Evolutionary conservation across 1,140 invertebrate genomes (phyloP).

Genomic region (Trichonephila clavipes): DNA sequence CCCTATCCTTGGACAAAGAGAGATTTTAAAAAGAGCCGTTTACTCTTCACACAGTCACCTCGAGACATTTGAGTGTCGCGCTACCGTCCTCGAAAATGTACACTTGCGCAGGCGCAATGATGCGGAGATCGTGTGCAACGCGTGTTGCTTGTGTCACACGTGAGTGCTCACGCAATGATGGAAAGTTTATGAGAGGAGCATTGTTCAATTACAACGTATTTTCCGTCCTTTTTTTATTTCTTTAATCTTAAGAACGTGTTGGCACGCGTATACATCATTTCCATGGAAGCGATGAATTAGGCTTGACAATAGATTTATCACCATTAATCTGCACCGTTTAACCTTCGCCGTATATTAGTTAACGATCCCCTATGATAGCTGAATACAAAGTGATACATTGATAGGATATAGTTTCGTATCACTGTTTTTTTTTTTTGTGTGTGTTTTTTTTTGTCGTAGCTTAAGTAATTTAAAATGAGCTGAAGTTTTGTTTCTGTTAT

Average conservation of each 20-base stretch:
- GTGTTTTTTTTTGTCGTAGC: no score
- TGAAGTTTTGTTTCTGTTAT: background rate
- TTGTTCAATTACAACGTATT: slow-evolving; percentile 75
- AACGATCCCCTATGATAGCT: background rate
- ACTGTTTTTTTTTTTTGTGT: background rate
- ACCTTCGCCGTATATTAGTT: slow-evolving; percentile 29
- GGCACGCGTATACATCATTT: slow-evolving; percentile 65
- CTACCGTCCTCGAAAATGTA: slow-evolving; percentile 42
- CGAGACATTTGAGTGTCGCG: background rate
- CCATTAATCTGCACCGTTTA: slow-evolving; percentile 25
- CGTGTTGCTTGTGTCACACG: slow-evolving; percentile 65
- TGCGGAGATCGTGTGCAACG: slow-evolving; percentile 51
- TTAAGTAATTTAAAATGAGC: background rate
- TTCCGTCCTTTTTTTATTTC: slow-evolving; percentile 44
- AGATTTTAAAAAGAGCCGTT: background rate
- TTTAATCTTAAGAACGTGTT: slow-evolving; percentile 61
- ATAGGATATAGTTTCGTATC: background rate
- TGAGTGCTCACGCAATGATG: slow-evolving; percentile 62
- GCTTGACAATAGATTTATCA: slow-evolving; percentile 11
- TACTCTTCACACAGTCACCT: background rate
- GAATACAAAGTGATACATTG: background rate
- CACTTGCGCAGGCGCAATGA: slow-evolving; percentile 60
- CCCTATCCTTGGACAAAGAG: background rate
- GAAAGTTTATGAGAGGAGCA: slow-evolving; percentile 60
- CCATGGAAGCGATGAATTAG: slow-evolving; percentile 7